Evolutionary conservation across 1,140 invertebrate genomes (phyloP).

Genomic region (Drosophila repletoides): DNA sequence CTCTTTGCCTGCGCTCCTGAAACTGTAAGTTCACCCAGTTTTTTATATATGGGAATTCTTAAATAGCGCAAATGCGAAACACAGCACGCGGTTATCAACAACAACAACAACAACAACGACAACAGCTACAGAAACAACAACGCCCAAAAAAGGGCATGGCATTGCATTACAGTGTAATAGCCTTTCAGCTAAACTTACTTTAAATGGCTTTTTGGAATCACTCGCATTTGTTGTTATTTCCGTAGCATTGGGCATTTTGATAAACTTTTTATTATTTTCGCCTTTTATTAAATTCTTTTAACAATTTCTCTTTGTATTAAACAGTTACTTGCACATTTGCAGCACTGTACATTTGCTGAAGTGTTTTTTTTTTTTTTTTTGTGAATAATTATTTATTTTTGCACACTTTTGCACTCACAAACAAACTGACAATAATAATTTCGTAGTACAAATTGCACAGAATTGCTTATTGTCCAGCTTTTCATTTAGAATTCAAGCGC

Average conservation of each 20-base stretch:
- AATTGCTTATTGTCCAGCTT: constrained; percentile 36
- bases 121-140: constrained; percentile 16
- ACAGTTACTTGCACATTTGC: constrained; percentile 13
- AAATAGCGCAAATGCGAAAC: constrained; percentile 45
- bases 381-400: background rate
- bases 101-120: constrained; percentile 22
- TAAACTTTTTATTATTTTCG: background rate
- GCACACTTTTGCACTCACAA: constrained; percentile 3
- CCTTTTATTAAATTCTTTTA: no score
- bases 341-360: constrained; percentile 14
- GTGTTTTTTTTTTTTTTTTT: constrained; percentile 1
- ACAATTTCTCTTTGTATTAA: constrained; percentile 2
- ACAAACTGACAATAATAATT: constrained; percentile 24
- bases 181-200: constrained; percentile 55
- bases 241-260: constrained; percentile 55
- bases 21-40: constrained; percentile 48
- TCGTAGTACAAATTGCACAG: constrained; percentile 53
- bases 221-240: constrained; percentile 45
- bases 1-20: constrained; percentile 17
- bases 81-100: constrained; percentile 39
- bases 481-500: constrained; percentile 36
- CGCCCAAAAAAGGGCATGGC: constrained; percentile 71
- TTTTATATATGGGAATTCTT: constrained; percentile 32
- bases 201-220: constrained; percentile 67
- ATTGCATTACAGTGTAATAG: constrained; percentile 10